A percentile compares a stretch with the other conserved stretches of the same genome.
phyloP scores from a whole-genome alignment of 2,113 vertebrate species.

The Ctenomys sociabilis region DNA sequence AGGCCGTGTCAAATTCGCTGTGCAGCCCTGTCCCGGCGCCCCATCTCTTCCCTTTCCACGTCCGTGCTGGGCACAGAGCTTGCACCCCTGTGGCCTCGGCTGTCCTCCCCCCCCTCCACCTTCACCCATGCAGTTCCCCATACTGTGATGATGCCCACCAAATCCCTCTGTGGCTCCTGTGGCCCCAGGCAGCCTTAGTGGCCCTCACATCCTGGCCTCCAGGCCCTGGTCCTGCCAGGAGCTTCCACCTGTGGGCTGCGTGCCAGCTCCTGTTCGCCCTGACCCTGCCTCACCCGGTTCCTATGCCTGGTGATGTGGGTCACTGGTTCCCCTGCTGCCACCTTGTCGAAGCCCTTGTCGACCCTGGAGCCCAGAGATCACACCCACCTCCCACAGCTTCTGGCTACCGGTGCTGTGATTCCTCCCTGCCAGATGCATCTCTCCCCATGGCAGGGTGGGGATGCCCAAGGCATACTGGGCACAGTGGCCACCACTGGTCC shows the following conservation, averaged over 20 bases:
- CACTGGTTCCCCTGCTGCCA: not conserved
- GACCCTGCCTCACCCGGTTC: not conserved
- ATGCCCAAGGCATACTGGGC: accelerated
- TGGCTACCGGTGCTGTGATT: accelerated
- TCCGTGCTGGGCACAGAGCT: not conserved
- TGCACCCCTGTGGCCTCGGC: accelerated
- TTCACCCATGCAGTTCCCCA: not conserved
- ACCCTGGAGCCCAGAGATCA: not conserved
- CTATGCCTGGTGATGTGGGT: too few relatives aligned
- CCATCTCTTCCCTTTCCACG: accelerated
- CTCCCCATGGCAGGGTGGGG: accelerated
- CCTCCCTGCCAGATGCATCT: not conserved
- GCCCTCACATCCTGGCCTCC: not conserved
- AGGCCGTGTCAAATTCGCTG: accelerated
- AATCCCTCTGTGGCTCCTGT: not conserved
- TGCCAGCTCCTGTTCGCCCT: accelerated
- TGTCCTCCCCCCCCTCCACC: accelerated
- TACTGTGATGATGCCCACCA: not conserved
- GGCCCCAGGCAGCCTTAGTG: not conserved
- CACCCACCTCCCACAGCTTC: not conserved
- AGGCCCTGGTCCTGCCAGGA: accelerated
- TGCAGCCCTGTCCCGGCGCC: not conserved
- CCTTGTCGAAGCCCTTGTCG: not conserved
- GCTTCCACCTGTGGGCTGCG: not conserved
- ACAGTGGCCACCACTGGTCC: accelerated